A percentile compares a stretch with the other conserved stretches of the same genome.
Evolutionary conservation across 2,888 invertebrate species (phyloP).

Genomic region (Rhabditoides inermis): DNA sequence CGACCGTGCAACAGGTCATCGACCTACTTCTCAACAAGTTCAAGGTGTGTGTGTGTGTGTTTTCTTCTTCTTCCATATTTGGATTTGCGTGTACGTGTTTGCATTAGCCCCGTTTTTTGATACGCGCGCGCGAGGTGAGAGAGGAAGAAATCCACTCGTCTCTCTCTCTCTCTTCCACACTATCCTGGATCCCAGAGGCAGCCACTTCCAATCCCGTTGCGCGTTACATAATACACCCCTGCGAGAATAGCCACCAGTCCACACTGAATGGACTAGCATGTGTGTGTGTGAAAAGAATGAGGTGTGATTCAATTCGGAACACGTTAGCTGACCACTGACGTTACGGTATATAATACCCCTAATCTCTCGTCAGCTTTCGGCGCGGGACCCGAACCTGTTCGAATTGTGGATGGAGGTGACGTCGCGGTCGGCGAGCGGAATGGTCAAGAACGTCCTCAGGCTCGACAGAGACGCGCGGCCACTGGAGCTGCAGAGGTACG

Average conservation of each 20-base stretch:
- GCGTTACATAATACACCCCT: too few species aligned
- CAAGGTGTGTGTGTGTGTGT: too few species aligned
- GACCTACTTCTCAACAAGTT: slow-evolving; percentile 75
- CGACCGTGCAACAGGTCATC: slow-evolving; percentile 73
- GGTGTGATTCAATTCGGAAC: slow-evolving; percentile 9
- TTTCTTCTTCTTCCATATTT: neutral
- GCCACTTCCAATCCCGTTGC: too few species aligned
- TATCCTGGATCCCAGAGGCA: too few species aligned
- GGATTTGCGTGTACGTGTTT: slow-evolving; percentile 63
- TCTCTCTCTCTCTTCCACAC: too few species aligned
- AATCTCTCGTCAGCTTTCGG: slow-evolving; percentile 9
- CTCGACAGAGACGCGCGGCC: slow-evolving; percentile 80
- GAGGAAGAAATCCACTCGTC: too few species aligned
- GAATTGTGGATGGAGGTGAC: slow-evolving; percentile 71
- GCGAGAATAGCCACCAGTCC: too few species aligned
- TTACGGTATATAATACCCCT: neutral
- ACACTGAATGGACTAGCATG: too few species aligned
- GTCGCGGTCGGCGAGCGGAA: slow-evolving; percentile 16
- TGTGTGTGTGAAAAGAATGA: too few species aligned
- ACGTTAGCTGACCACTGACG: neutral
- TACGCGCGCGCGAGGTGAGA: too few species aligned
- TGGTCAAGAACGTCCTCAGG: slow-evolving; percentile 17
- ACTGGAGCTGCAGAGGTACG: slow-evolving; percentile 71
- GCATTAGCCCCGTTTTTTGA: too few species aligned
- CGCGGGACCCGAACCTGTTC: slow-evolving; percentile 74